These are phyloP conservation scores for Trilocha varians DNA, from an alignment of 2,888 invertebrate species.

Conservation along the genomic window DNA sequence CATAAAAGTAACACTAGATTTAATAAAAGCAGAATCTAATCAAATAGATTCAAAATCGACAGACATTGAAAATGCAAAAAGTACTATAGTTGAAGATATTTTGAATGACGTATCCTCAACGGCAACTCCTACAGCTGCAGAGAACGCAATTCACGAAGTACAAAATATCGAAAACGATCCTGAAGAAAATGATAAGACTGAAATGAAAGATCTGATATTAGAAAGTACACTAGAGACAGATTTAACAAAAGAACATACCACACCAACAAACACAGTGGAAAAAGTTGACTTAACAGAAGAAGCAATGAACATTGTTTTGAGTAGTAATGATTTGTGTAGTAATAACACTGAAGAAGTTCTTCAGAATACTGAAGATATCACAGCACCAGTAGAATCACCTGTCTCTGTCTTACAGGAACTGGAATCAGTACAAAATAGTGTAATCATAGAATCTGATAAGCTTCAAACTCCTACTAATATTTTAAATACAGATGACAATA, in stretches of 20 bases:
- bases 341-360: background rate
- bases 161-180: background rate
- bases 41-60: background rate
- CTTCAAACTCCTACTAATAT: background rate
- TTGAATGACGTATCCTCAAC: background rate
- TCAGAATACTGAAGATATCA: background rate
- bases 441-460: background rate
- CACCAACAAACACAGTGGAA: background rate
- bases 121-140: background rate
- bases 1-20: background rate
- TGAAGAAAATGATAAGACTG: background rate
- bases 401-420: slow-evolving; percentile 20
- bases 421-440: slow-evolving; percentile 40
- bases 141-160: background rate
- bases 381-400: background rate
- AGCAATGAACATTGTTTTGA: background rate
- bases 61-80: background rate
- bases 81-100: background rate
- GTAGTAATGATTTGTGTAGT: background rate
- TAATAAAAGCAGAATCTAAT: background rate
- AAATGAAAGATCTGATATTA: slow-evolving; percentile 13
- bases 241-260: background rate
- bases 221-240: slow-evolving; percentile 6
- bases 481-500: background rate
- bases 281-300: background rate